Conservation (phyloP, 2,113 vertebrate genomes). For the Chauna torquata region DNA sequence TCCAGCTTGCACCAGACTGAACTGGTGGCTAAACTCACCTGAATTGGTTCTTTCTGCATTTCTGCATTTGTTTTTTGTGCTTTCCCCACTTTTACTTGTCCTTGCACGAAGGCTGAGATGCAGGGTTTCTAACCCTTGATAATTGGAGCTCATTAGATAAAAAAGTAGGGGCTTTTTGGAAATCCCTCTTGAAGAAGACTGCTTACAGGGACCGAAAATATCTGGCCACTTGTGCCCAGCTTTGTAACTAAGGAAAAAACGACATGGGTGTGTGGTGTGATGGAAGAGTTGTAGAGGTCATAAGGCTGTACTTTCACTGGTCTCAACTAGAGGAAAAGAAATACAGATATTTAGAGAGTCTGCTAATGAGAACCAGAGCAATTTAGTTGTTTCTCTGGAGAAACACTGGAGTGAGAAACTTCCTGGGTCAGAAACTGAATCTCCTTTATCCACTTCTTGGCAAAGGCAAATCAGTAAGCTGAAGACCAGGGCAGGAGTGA, state of each 20-base stretch:
- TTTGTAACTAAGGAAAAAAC: not conserved
- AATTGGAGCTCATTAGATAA: not conserved
- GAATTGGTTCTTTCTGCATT: not conserved
- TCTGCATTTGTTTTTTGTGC: not conserved
- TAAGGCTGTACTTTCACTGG: not conserved
- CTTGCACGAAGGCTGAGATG: not conserved
- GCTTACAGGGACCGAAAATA: not conserved
- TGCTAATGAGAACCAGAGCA: not conserved
- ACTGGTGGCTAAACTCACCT: not conserved
- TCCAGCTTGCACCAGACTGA: not conserved
- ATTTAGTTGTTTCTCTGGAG: not conserved
- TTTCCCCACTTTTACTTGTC: not conserved
- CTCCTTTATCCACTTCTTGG: not conserved
- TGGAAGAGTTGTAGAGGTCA: not conserved
- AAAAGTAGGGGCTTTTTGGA: not conserved
- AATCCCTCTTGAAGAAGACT: not conserved
- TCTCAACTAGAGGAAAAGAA: not conserved
- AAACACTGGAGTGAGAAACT: not conserved
- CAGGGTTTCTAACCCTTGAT: not conserved
- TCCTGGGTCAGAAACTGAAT: not conserved
- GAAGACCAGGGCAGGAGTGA: not conserved
- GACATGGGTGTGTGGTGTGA: not conserved
- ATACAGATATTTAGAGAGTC: not conserved
- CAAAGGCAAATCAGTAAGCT: not conserved
- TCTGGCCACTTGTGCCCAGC: not conserved